These are phyloP conservation scores for Nomada fucata DNA, from an alignment of 2,888 invertebrate species.

Conservation along the genomic window DNA sequence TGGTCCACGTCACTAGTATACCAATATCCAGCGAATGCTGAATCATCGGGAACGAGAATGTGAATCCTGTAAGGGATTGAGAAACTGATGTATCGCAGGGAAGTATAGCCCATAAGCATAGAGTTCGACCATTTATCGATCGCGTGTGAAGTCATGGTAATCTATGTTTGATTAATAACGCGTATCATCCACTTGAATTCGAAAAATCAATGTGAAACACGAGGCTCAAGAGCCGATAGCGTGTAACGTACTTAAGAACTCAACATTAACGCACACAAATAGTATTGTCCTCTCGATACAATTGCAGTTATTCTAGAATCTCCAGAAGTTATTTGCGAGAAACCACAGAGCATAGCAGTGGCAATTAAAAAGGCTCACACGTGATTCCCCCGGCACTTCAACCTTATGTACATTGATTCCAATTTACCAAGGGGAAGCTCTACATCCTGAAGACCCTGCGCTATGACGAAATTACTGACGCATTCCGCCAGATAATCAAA, in stretches of 20 bases:
- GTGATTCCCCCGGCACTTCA: slow-evolving; percentile 27
- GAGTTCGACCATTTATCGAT: not conserved
- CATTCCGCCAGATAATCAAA: slow-evolving; percentile 92
- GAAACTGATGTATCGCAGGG: not conserved
- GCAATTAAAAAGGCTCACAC: slow-evolving; percentile 31
- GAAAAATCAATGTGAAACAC: slow-evolving; percentile 28
- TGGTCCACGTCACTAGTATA: slow-evolving; percentile 93
- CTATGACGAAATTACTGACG: slow-evolving; percentile 88
- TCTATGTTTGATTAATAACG: slow-evolving; percentile 29
- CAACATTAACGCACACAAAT: not conserved
- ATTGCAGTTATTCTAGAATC: not conserved
- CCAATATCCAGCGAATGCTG: slow-evolving; percentile 90
- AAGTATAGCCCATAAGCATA: not conserved
- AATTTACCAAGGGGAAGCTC: slow-evolving; percentile 88
- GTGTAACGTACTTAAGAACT: slow-evolving; percentile 16
- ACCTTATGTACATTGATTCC: slow-evolving; percentile 51
- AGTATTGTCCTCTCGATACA: not conserved
- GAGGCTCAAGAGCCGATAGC: slow-evolving; percentile 40
- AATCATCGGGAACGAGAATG: slow-evolving; percentile 93
- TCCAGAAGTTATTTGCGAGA: not conserved
- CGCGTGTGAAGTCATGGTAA: slow-evolving; percentile 24
- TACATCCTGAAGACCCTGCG: slow-evolving; percentile 86
- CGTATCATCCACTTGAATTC: slow-evolving; percentile 43
- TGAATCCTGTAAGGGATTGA: slow-evolving; percentile 87
- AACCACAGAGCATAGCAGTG: not conserved